These are phyloP conservation scores for Temnopleurus reevesii DNA, from an alignment of 53 echinoderm and acorn worm species.

Conservation along the genomic window DNA sequence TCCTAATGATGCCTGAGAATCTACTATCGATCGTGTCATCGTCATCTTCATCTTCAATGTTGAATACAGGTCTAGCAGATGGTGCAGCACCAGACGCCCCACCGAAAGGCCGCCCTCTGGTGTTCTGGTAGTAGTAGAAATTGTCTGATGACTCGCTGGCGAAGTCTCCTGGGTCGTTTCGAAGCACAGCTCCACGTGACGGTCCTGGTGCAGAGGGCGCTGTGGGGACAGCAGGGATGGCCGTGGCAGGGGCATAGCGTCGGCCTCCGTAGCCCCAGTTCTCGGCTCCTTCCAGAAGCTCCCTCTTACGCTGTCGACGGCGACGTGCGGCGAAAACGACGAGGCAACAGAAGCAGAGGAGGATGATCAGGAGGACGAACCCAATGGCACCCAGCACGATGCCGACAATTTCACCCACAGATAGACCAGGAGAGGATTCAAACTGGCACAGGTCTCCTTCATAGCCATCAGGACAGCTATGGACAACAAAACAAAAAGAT, in stretches of 20 bases:
- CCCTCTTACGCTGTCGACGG: neutral
- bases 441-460: conserved; percentile 22
- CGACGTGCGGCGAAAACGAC: conserved; percentile 20
- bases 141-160: conserved; percentile 16
- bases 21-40: conserved; percentile 53
- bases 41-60: conserved; percentile 32
- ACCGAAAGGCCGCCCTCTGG: conserved; percentile 5
- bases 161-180: conserved; percentile 33
- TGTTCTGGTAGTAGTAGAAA: conserved; percentile 53
- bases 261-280: conserved; percentile 25
- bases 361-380: conserved; percentile 27
- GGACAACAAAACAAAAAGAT: neutral
- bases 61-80: neutral
- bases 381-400: conserved; percentile 41
- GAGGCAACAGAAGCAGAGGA: conserved; percentile 41
- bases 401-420: conserved; percentile 37
- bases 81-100: neutral
- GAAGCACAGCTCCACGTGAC: conserved; percentile 20
- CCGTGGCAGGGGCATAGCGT: neutral
- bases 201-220: neutral
- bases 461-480: conserved; percentile 45
- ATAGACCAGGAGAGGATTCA: neutral
- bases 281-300: conserved; percentile 1
- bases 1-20: conserved; percentile 55
- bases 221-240: neutral